These are phyloP conservation scores for Paramacrobiotus metropolitanus DNA, from an alignment of 1,140 invertebrate genomes.

Conservation along the genomic window DNA sequence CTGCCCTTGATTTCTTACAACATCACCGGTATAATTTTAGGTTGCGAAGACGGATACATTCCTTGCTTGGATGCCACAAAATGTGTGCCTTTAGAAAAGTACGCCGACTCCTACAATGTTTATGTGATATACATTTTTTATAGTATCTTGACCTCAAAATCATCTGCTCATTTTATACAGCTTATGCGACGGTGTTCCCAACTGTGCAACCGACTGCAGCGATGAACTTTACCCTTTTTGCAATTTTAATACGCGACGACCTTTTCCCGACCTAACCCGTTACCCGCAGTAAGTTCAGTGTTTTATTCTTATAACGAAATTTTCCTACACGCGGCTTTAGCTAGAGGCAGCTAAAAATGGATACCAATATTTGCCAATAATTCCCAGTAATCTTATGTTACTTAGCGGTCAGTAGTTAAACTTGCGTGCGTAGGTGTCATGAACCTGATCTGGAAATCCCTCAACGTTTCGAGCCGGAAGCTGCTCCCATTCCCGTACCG, in stretches of 20 bases:
- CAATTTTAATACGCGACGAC: not conserved
- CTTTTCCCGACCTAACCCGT: not conserved
- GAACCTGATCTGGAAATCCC: too few species aligned
- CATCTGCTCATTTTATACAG: not conserved
- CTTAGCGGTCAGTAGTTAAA: too few species aligned
- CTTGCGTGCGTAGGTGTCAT: too few species aligned
- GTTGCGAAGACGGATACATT: not conserved
- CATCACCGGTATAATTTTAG: too few species aligned
- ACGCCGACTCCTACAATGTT: not conserved
- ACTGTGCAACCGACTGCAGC: not conserved
- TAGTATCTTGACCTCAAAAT: not conserved
- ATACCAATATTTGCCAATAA: too few species aligned
- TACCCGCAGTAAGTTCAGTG: not conserved
- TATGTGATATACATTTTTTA: not conserved
- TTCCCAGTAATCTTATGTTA: too few species aligned
- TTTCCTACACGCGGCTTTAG: too few species aligned
- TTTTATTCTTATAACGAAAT: too few species aligned
- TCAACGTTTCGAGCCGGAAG: too few species aligned
- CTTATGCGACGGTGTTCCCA: not conserved
- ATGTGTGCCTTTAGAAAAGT: not conserved
- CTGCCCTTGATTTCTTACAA: not conserved
- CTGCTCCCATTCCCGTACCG: too few species aligned
- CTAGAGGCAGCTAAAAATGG: too few species aligned
- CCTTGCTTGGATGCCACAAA: not conserved
- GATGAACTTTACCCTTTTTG: not conserved